phyloP scores from a whole-genome alignment of 2,113 vertebrate species.

The Sorex araneus region DNA sequence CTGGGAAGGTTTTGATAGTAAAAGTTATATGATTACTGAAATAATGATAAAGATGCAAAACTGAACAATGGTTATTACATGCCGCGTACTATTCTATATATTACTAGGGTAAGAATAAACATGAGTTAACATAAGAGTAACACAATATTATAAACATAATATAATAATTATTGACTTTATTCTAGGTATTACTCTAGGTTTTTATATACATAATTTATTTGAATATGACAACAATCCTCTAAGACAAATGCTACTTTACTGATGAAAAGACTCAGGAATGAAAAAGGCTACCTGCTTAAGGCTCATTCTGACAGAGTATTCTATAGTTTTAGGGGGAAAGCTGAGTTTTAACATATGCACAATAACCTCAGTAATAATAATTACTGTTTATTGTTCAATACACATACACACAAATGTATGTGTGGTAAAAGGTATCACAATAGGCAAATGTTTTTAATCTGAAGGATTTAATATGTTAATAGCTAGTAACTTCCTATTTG shows the following conservation, averaged over 20 bases:
- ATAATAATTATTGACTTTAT: no score
- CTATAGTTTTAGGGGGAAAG: background rate
- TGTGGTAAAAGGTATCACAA: background rate
- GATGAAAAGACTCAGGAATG: background rate
- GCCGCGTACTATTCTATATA: background rate
- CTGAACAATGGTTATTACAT: background rate
- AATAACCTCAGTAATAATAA: conserved; percentile 27
- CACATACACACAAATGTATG: background rate
- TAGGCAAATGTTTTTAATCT: conserved; percentile 17
- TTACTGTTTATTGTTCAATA: conserved; percentile 1
- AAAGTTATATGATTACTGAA: background rate
- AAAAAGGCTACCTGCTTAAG: background rate
- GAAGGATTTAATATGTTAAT: background rate
- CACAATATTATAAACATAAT: no score
- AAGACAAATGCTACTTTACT: conserved; percentile 14
- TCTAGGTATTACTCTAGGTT: background rate
- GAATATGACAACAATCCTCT: background rate
- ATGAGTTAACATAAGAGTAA: no score
- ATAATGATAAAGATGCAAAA: background rate
- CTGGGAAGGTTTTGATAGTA: background rate
- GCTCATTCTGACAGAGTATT: background rate
- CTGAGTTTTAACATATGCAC: background rate
- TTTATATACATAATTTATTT: background rate
- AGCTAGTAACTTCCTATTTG: conserved; percentile 19
- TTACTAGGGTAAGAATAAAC: background rate